These are phyloP conservation scores for Rhagoletis pomonella DNA, from an alignment of 1,140 invertebrate genomes.

Conservation along the genomic window DNA sequence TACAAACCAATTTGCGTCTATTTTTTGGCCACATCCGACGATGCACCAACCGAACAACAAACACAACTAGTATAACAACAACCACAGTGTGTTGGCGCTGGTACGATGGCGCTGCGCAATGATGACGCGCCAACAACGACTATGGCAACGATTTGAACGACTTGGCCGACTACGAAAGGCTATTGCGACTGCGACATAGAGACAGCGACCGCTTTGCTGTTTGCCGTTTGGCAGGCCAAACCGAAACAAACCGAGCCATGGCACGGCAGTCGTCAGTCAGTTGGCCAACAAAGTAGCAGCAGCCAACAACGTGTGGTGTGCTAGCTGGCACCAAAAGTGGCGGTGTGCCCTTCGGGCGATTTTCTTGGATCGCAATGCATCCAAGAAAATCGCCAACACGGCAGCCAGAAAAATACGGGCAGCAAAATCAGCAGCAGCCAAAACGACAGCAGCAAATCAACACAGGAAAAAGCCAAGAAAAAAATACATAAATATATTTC, in stretches of 20 bases:
- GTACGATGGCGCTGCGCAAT: neutral
- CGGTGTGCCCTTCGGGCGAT: conserved; percentile 57
- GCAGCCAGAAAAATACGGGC: conserved; percentile 53
- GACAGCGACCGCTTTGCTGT: conserved; percentile 57
- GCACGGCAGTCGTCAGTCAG: conserved; percentile 72
- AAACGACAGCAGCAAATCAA: conserved; percentile 31
- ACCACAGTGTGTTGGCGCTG: neutral
- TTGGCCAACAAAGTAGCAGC: conserved; percentile 73
- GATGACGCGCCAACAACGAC: conserved; percentile 46
- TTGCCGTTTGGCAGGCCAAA: conserved; percentile 69
- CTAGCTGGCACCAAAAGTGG: conserved; percentile 68
- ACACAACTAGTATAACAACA: neutral
- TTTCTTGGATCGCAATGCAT: conserved; percentile 64
- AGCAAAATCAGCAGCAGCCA: neutral
- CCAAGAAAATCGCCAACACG: conserved; percentile 70
- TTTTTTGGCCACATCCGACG: conserved; percentile 44
- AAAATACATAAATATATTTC: conserved; percentile 52
- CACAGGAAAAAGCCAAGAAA: conserved; percentile 35
- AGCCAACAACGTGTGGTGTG: conserved; percentile 58
- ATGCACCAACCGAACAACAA: conserved; percentile 10
- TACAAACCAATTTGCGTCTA: conserved; percentile 40
- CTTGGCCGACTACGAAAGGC: conserved; percentile 36
- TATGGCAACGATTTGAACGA: conserved; percentile 5
- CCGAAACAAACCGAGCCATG: conserved; percentile 56
- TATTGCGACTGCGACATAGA: conserved; percentile 46